These are phyloP conservation scores for Callimico goeldii DNA, from an alignment of 2,797 vertebrate species.

Conservation along the genomic window DNA sequence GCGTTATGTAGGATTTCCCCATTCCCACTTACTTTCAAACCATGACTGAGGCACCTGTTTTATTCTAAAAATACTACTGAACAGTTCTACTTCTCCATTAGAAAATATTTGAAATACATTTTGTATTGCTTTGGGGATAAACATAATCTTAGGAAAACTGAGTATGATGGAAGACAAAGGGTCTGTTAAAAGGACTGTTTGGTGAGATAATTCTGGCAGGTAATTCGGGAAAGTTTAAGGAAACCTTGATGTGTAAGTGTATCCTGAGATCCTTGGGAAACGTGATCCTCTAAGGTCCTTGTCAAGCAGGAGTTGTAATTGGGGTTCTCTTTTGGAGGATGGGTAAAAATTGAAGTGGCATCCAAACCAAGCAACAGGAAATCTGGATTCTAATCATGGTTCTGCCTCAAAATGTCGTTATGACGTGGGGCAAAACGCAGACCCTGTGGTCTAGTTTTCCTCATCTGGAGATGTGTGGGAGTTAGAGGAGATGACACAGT, in stretches of 20 bases:
- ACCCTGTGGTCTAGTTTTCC: not conserved
- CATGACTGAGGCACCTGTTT: not conserved
- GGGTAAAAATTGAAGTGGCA: not conserved
- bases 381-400: not conserved
- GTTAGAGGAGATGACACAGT: too few species aligned
- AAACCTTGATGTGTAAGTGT: not conserved
- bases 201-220: not conserved
- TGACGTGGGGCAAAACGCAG: not conserved
- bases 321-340: not conserved
- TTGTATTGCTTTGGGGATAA: not conserved
- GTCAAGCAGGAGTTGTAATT: not conserved
- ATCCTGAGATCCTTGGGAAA: not conserved
- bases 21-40: not conserved
- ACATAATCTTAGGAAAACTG: not conserved
- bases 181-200: not conserved
- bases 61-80: not conserved
- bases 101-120: not conserved
- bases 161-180: not conserved
- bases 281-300: not conserved
- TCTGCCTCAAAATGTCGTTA: not conserved
- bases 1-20: not conserved
- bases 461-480: not conserved
- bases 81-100: not conserved
- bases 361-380: not conserved
- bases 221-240: not conserved